These are phyloP conservation scores for Parotocinclus haroldoi DNA, from an alignment of 2,797 vertebrate species.

Conservation along the genomic window DNA sequence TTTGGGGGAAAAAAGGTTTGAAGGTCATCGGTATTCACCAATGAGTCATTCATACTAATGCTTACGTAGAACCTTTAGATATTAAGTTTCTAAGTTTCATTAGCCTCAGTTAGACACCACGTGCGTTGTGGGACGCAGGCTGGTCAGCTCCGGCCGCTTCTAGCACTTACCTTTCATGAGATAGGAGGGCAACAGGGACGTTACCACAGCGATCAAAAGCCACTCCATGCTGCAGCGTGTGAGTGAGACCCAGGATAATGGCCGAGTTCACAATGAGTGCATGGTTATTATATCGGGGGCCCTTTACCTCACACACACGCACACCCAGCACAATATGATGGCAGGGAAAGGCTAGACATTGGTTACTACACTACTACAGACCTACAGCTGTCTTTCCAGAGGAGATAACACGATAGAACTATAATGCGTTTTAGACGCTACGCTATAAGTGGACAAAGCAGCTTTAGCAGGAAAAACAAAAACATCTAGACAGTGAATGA, in stretches of 20 bases:
- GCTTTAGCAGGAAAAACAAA: too few relatives aligned
- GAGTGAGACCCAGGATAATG: constrained; percentile 28
- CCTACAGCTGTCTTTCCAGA: too few relatives aligned
- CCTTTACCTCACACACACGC: constrained; percentile 39
- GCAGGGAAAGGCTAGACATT: constrained; percentile 35
- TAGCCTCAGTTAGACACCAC: not conserved
- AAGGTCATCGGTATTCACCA: not conserved
- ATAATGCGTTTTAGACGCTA: too few relatives aligned
- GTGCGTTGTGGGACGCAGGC: constrained; percentile 7
- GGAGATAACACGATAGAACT: too few relatives aligned
- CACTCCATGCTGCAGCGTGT: constrained; percentile 64
- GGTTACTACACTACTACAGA: too few relatives aligned
- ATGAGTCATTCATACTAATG: too few relatives aligned
- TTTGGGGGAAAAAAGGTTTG: constrained; percentile 13
- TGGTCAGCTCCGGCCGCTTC: constrained; percentile 56
- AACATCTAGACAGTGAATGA: too few relatives aligned
- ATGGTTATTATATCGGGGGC: constrained; percentile 51
- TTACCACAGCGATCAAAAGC: constrained; percentile 72
- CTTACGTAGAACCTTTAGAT: not conserved
- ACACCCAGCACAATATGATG: constrained; percentile 50
- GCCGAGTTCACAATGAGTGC: constrained; percentile 46
- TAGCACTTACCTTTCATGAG: constrained; percentile 75
- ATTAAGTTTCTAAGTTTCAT: not conserved
- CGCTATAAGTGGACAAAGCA: too few relatives aligned
- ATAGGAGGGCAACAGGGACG: constrained; percentile 60